phyloP scores from a whole-genome alignment of 2,888 invertebrate species.

The Amaurobius ferox region DNA sequence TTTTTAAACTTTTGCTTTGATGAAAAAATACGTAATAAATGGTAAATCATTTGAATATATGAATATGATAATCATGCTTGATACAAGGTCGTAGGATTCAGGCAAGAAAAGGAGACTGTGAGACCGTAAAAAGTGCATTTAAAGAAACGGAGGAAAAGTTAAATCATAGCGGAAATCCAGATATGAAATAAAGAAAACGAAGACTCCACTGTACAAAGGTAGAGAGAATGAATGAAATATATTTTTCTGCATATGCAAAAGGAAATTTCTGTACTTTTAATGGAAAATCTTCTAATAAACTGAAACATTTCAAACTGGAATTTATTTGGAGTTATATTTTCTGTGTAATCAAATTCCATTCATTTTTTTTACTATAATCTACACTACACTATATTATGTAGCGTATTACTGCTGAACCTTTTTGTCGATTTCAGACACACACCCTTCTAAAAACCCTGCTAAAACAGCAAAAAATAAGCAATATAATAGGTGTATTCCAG shows the following conservation, averaged over 20 bases:
- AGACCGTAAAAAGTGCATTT: slow-evolving; percentile 54
- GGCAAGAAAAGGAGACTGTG: slow-evolving; percentile 29
- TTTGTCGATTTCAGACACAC: too few species aligned
- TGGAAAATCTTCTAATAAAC: slow-evolving; percentile 30
- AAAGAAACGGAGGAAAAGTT: slow-evolving; percentile 29
- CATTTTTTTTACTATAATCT: too few species aligned
- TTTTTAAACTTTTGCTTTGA: slow-evolving; percentile 64
- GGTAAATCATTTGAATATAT: slow-evolving; percentile 71
- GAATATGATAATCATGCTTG: slow-evolving; percentile 66
- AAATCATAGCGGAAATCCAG: slow-evolving; percentile 8
- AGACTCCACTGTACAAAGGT: neutral
- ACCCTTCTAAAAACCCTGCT: too few species aligned
- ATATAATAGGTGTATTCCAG: too few species aligned
- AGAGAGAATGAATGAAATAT: slow-evolving; percentile 40
- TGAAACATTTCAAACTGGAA: slow-evolving; percentile 14
- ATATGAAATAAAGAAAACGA: neutral
- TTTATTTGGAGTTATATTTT: slow-evolving; percentile 19
- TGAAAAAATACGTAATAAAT: slow-evolving; percentile 67
- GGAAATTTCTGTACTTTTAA: slow-evolving; percentile 29
- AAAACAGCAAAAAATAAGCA: too few species aligned
- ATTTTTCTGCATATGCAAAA: slow-evolving; percentile 19
- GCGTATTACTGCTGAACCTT: too few species aligned
- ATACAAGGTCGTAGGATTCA: slow-evolving; percentile 23
- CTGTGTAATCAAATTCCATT: slow-evolving; percentile 1
- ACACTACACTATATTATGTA: too few species aligned